Conservation (phyloP, 2,113 vertebrate species). For the Gallinago undulata region DNA sequence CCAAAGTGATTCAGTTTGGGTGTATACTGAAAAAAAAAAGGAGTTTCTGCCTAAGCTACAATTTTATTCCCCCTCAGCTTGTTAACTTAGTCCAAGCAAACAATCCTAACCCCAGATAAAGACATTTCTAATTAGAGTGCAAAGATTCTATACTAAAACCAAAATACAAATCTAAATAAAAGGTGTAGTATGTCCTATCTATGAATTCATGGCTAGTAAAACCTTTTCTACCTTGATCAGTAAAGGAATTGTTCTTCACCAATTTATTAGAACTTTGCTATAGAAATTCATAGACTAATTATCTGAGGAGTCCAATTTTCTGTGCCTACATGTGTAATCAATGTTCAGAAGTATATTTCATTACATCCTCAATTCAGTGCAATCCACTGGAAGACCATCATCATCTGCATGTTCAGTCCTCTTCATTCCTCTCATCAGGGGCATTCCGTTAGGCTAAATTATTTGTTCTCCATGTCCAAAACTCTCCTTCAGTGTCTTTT, state of each 20-base stretch:
- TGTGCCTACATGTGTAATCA: neutral
- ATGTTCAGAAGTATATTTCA: neutral
- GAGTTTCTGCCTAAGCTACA: neutral
- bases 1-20: neutral
- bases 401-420: neutral
- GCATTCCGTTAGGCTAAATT: neutral
- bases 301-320: neutral
- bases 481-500: neutral
- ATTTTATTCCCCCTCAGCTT: neutral
- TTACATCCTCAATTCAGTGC: neutral
- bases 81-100: neutral
- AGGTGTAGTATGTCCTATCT: neutral
- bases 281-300: neutral
- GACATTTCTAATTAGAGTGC: neutral
- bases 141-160: neutral
- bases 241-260: neutral
- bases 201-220: neutral
- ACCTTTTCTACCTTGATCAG: neutral
- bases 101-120: neutral
- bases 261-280: neutral
- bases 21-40: neutral
- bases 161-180: neutral
- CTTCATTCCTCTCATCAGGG: neutral
- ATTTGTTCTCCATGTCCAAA: neutral
- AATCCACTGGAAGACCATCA: neutral